Conservation (phyloP, 2,113 vertebrate genomes). For the Atlantisia rogersi region DNA sequence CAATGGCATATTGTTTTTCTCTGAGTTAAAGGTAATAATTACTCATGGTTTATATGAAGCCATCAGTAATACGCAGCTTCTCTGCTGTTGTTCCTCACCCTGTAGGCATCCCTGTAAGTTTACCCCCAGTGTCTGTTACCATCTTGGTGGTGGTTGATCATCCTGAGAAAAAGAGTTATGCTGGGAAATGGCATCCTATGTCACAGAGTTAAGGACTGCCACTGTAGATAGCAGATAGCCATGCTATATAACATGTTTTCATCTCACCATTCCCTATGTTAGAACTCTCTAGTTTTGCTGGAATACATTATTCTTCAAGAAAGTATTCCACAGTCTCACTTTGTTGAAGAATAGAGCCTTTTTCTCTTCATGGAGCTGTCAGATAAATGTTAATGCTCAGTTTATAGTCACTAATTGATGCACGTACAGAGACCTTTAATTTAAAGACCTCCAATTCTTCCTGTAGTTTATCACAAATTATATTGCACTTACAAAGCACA, state of each 20-base stretch:
- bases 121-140: background rate
- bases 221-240: background rate
- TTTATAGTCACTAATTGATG: background rate
- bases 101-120: background rate
- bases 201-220: background rate
- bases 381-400: background rate
- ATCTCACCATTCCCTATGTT: background rate
- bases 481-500: background rate
- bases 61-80: background rate
- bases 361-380: background rate
- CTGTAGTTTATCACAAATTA: background rate
- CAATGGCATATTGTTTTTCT: constrained; percentile 23
- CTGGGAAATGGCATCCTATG: background rate
- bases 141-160: background rate
- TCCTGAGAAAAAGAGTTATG: background rate
- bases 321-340: background rate
- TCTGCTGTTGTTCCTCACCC: background rate
- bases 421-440: background rate
- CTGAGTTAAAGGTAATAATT: constrained; percentile 33
- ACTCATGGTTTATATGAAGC: constrained; percentile 2
- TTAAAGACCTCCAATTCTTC: background rate
- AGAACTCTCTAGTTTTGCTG: background rate
- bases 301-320: background rate
- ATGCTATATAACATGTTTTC: background rate
- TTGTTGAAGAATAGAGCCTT: background rate